Evolutionary conservation across 2,797 vertebrate genomes (phyloP), one percentile per base, ranked within the genome.

Genomic region (Microcaecilia unicolor): DNA sequence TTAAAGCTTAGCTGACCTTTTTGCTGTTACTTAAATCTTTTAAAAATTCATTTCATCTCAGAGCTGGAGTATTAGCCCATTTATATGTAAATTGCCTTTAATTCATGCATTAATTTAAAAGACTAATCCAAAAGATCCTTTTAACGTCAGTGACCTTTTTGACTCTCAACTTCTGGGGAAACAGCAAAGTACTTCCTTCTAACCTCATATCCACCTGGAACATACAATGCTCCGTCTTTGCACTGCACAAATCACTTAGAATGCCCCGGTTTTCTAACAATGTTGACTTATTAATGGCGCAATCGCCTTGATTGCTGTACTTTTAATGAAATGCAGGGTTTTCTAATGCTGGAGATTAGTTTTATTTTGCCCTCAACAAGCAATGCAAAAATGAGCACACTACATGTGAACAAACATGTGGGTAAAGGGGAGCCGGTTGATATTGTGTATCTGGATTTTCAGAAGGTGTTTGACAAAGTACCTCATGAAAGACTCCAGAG

Each of bases 41-140:
- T 70, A 71, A 77, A 78, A 75, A 75, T 72, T 70, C 64, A 76
- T 74, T 75, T 78, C 60, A 74, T 80, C 80, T 78, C 56, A 54
- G 75, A 74, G 63, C 40, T 40, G 41, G 44, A 51, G 41, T 72
- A 81, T 82, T 77, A 80, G 62, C 47, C 72, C 63, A 81, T 84
- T 85, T 84, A 73, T 78, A 87, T 85, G 83, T 77, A 85, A 84
- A 86, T 84, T 76, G 39, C 44, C 48, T 76, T 72, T 80, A 82
- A 83, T 86, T 80, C 67, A 68, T 81, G 69, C 67, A 80, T 81
- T 76, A 70, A 81, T 83, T 82, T 72, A 67, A 72, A 78, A 77
- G 69, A 73, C 74, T 80, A 77, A 79, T 81, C 67, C 64, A 52
- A 68, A 75, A 72, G 59, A 76, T 76, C 55, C 72, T 78, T 24